Percentiles rank a stretch among this genome's conserved stretches.
Conservation (phyloP, 2,888 invertebrate genomes). For the Hemaris fuciformis region DNA sequence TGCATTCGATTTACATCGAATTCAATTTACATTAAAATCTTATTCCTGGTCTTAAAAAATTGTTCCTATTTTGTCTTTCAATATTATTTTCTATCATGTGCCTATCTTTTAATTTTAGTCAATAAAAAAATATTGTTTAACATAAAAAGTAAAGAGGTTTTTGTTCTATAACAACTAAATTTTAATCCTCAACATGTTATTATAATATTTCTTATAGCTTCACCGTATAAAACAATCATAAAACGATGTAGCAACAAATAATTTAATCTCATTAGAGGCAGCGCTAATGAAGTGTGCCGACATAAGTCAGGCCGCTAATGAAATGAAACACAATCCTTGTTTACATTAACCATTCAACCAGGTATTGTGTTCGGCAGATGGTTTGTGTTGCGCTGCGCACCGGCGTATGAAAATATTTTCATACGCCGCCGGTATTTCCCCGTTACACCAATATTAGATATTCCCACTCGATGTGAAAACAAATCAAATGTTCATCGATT, state of each 20-base stretch:
- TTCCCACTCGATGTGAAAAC: conserved; percentile 32
- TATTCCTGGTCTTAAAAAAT: too few species aligned
- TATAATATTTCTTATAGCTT: not conserved
- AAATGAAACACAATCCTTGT: conserved; percentile 51
- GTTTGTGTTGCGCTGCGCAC: conserved; percentile 34
- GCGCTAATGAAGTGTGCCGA: conserved; percentile 45
- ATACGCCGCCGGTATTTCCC: conserved; percentile 35
- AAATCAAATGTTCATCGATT: conserved; percentile 9
- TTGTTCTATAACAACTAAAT: not conserved
- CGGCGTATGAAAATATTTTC: conserved; percentile 48
- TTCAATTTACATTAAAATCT: too few species aligned
- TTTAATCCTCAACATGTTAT: not conserved
- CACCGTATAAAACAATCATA: conserved; percentile 6
- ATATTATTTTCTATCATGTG: too few species aligned
- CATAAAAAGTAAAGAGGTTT: not conserved
- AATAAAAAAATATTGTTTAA: too few species aligned
- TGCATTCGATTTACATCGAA: too few species aligned
- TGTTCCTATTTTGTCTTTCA: too few species aligned
- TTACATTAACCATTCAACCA: conserved; percentile 42
- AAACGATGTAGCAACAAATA: conserved; percentile 17
- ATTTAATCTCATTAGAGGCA: conserved; percentile 52
- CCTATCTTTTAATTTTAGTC: too few species aligned
- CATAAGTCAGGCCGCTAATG: conserved; percentile 49
- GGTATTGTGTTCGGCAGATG: conserved; percentile 36
- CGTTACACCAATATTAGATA: conserved; percentile 40